phyloP scores from a whole-genome alignment of 2,113 vertebrate species.

The Prochilodus magdalenae region DNA sequence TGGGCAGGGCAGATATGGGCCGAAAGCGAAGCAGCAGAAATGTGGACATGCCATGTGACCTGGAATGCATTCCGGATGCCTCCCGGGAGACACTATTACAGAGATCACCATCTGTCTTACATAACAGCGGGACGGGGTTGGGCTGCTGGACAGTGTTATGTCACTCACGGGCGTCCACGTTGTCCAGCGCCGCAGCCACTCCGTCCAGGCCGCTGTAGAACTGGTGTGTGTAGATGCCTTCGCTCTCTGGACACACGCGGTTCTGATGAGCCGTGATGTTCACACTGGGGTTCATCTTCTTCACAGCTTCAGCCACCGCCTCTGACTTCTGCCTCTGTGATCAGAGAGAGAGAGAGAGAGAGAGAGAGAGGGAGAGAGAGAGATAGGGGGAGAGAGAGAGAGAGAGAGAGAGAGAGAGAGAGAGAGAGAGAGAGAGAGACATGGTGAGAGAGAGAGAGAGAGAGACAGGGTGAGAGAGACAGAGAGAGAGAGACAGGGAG shows the following conservation, averaged over 20 bases:
- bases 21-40: neutral
- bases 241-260: slow-evolving; percentile 78
- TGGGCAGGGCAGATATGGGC: neutral
- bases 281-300: slow-evolving; percentile 79
- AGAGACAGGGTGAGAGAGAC: no score
- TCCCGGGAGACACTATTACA: neutral
- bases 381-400: no score
- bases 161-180: slow-evolving; percentile 83
- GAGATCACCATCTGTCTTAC: slow-evolving; percentile 1
- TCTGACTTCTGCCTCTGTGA: slow-evolving; percentile 83
- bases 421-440: no score
- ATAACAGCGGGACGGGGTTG: no score
- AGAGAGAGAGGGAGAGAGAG: neutral
- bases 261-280: slow-evolving; percentile 77
- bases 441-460: no score
- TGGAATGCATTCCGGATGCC: neutral
- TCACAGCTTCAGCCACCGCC: slow-evolving; percentile 76
- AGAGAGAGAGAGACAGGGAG: no score
- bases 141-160: neutral
- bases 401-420: no score
- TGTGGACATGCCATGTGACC: neutral
- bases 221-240: slow-evolving; percentile 73
- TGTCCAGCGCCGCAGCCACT: slow-evolving; percentile 85
- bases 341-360: neutral
- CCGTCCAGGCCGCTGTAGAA: slow-evolving; percentile 83